phyloP scores from a whole-genome alignment of 1,140 invertebrate genomes.

The Neelides sp. region DNA sequence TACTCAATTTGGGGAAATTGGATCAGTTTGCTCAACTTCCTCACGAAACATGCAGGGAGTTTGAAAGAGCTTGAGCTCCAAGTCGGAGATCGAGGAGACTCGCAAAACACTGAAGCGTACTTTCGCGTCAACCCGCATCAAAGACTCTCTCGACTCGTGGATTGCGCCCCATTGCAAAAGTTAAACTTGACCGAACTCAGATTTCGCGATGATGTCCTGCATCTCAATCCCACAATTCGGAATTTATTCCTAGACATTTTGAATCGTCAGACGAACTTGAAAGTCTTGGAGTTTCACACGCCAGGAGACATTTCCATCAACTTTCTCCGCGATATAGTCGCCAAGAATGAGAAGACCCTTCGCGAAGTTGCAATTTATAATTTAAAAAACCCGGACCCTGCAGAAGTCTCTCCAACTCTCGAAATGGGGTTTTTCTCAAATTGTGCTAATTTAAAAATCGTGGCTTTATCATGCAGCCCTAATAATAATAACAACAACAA shows the following conservation, averaged over 20 bases:
- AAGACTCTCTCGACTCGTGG: not conserved
- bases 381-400: not conserved
- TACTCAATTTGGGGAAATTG: constrained; percentile 24
- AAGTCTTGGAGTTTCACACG: constrained; percentile 22
- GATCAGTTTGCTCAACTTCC: constrained; percentile 12
- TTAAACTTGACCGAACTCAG: constrained; percentile 16
- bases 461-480: constrained; percentile 17
- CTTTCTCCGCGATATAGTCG: constrained; percentile 7
- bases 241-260: constrained; percentile 16
- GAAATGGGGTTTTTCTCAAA: constrained; percentile 18
- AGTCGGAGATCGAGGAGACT: constrained; percentile 20
- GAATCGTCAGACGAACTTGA: not conserved
- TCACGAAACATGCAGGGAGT: constrained; percentile 8
- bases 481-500: too few relatives aligned
- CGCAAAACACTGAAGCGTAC: constrained; percentile 11
- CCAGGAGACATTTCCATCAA: constrained; percentile 18
- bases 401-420: not conserved
- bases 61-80: constrained; percentile 19
- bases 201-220: constrained; percentile 25
- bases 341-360: constrained; percentile 8
- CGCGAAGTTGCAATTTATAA: constrained; percentile 16
- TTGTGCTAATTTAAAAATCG: constrained; percentile 14
- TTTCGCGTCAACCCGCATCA: not conserved
- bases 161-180: constrained; percentile 1
- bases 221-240: constrained; percentile 12